Base-by-base conservation (phyloP, 2,113 vertebrate species). In the Orcinus orca region DNA sequence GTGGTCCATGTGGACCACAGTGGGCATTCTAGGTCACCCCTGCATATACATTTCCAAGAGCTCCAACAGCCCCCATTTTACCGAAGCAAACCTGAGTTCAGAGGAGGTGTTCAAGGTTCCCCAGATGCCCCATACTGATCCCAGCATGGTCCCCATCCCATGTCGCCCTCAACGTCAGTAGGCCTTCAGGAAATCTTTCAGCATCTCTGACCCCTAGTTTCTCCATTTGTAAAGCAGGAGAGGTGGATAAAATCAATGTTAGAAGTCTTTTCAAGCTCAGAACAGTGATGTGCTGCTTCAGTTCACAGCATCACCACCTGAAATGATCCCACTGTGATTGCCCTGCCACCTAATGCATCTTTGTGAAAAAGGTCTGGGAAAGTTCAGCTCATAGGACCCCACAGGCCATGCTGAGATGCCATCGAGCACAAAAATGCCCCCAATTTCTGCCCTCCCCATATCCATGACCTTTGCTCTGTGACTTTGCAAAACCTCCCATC, bases 291-390 rank as follows among this genome's bases (percentile, higher is more conserved):
- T 41, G 33, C 36, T 17, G 62, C 36, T 79, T 70, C 21, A 11
- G 15, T 12, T 21, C 21, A 9, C 58, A 62, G 71, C 0, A 3
- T 53, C 41, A 4, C 38, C 31, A 23, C n/a, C 2, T 31, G 65
- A 13, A n/a, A 47, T 0, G 21, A 26, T 21, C 31, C 6, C 21
- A 0, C 0, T 2, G 17, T 41, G 3, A 23, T 21, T 6, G 1
- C 38, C 47, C 65, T 26, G 23, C 17, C 2, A 2, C 71, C 3
- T 4, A 1, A 7, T 0, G 4, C 6, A 3, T 4, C 70, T 26
- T 31, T 25, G 14, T 0, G 6, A 53, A 47, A 21, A 60, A 23
- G 2, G 26, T 5, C 44, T 13, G 4, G 67, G n/a, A 36, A 29
- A 15, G 14, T 41, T 8, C 6, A 1, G 41, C 33, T 62, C 74